Base-by-base conservation (phyloP, 2,888 invertebrate genomes). In the Cantharis lateralis region DNA sequence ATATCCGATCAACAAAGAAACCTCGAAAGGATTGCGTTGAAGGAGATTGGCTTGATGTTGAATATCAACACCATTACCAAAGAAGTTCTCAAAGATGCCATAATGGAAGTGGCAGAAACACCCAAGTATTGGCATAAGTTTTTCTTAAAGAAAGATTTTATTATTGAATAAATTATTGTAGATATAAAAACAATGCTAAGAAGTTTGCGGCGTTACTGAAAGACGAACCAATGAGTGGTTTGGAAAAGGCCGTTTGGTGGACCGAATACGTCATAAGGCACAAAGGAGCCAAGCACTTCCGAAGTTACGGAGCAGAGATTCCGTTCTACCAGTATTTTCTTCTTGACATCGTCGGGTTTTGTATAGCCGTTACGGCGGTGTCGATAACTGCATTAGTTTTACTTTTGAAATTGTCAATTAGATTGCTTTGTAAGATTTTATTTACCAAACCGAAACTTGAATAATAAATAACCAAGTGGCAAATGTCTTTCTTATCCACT, bases 141-240 rank as follows among this genome's bases (percentile, higher is more conserved):
- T n/a, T n/a, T n/a, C n/a, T n/a, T n/a, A n/a, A n/a, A n/a, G n/a
- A n/a, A n/a, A n/a, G n/a, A n/a, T n/a, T n/a, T n/a, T n/a, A 18
- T 18, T 18, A 2, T 2, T 18, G 2, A 15, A 63, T 63, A 15
- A 18, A 16, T 16, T 63, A 3, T 48, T 70, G 61, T 70, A 71
- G 70, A 24, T 70, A 72, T 32, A 32, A 18, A 13, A 13, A 66
- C 13, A 72, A 32, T 9, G 66, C 28, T n/a, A 26, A 11, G 10
- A 15, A 72, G 13, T 64, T 24, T 9, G 72, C 10, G 0, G 16
- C 66, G 7, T 16, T 72, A 18, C 11, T 28, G 10, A 26, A 16
- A 7, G 72, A 72, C 32, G 48, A 66, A 32, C 72, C 72, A 1
- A 72, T 72, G 72, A 72, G 20, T 10, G 72, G 72, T 24, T n/a